Evolutionary conservation across 2,888 invertebrate species (phyloP), one percentile per base, ranked within the genome.

Genomic region (Diarsia rubi): DNA sequence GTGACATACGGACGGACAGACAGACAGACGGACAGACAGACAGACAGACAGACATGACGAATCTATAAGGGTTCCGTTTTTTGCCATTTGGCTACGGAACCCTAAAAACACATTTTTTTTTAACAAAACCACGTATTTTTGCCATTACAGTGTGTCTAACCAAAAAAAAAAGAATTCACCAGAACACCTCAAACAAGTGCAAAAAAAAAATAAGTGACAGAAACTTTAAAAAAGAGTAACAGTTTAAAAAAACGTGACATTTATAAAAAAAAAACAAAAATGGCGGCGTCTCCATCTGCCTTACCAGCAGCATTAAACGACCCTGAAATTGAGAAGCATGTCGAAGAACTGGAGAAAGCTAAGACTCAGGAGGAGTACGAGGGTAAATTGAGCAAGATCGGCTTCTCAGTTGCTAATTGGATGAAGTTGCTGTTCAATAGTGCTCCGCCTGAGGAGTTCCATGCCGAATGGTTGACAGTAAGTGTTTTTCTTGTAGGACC

Each of bases 401-500:
- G 94, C 0, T 91, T 90, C 57, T 91, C 94, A 0, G 85, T 95
- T 0, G 86, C 92, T 0, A 91, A 88, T 21, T 95, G 95, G 95
- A 95, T 96, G 94, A 94, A 93, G 60, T 73, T 90, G 3, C 69
- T 96, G 0, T 96, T 96, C 75, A 95, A 95, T 75, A 92, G 52
- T 3, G 52, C 72, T 2, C 64, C 64, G 2, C 42, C 69, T 1
- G 92, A 93, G 60, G 92, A 92, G 8, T 95, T 95, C 31, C 91
- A 92, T 21, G 93, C 96, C 0, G 93, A 92, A n/a, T 94, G 94
- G 95, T 85, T 94, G 74, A 92, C 92, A 69, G 96, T 96, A 89
- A 95, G 96, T 86, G 21, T 45, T 60, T 31, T 6, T 37, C 6
- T 3, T 6, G 37, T 37, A 6, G 37, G 6, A 37, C 37, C 5